Percentiles rank a stretch among this genome's conserved stretches.
phyloP scores from a whole-genome alignment of 2,888 invertebrate genomes.

The Timema podura region DNA sequence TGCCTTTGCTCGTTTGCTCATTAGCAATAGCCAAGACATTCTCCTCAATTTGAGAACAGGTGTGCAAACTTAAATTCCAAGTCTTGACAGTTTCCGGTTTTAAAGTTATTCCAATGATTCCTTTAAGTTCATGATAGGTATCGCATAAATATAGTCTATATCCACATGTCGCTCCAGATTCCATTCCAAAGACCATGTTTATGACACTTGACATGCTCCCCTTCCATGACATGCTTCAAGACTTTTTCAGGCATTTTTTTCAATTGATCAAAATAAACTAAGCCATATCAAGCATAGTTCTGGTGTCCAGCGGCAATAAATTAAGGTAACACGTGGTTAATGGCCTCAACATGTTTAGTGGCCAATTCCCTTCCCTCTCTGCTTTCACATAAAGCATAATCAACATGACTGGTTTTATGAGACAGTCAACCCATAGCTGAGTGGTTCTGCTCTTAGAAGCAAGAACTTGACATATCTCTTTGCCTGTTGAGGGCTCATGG shows the following conservation, averaged over 20 bases:
- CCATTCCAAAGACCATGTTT: neutral
- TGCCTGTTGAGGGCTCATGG: neutral
- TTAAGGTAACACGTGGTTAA: neutral
- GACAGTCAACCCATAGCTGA: neutral
- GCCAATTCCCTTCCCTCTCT: neutral
- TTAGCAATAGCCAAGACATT: neutral
- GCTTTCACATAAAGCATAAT: neutral
- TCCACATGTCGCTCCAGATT: constrained; percentile 3
- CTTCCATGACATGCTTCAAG: neutral
- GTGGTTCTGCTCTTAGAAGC: neutral
- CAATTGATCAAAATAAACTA: neutral
- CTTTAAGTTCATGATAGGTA: neutral
- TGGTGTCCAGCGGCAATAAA: neutral
- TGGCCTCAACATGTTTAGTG: neutral
- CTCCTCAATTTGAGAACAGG: neutral
- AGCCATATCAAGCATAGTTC: neutral
- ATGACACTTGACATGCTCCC: neutral
- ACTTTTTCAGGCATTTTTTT: neutral
- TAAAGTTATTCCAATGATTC: neutral
- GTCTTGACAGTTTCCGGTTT: neutral
- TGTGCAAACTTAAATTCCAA: constrained; percentile 1
- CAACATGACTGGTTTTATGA: neutral
- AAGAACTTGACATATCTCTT: neutral
- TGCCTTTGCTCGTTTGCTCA: neutral
- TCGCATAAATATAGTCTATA: neutral